Evolutionary conservation across 2,113 vertebrate genomes (phyloP), one percentile per base, ranked within the genome.

Genomic region (Panthera tigris): DNA sequence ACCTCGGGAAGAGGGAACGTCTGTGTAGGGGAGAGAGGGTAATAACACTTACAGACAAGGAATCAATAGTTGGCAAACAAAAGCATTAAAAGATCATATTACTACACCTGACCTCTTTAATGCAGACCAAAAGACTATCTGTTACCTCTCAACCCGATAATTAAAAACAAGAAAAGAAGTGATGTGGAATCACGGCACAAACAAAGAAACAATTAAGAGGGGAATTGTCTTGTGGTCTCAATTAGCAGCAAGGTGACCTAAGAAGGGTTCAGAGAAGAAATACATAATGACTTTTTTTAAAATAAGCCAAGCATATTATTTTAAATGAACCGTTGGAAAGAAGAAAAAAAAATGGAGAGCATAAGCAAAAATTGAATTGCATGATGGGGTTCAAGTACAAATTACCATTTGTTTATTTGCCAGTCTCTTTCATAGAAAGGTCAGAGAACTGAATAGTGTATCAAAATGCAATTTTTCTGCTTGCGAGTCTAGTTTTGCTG

Each of bases 181-280:
- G 31, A 89, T 93, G 73, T 50, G 83, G 91, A 97, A 1, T 3
- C 52, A 11, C 13, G 78, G 39, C 69, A 91, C 31, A 97, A 96
- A 95, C 27, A 98, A 97, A 95, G 19, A 96, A 95, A 95, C 29
- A 98, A 98, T 98, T 98, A 98, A 95, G 65, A 98, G 71, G 69
- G 12, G 76, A 98, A 97, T 21, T 84, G 66, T 31, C 85, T 86
- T 68, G 96, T 95, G 68, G 71, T 98, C 94, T 97, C 92, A 89
- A 48, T 97, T 98, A 97, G 55, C 71, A 80, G 48, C 96, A 97
- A 98, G 95, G 96, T 97, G 93, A 98, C 93, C 95, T 93, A 96
- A 89, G 36, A 89, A 71, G 78, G 80, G 41, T 93, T 91, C 68
- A 89, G 68, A 95, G 65, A 96, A 84, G 91, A 97, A 95, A 97